A percentile compares a stretch with the other conserved stretches of the same genome.
phyloP scores from a whole-genome alignment of 2,888 invertebrate species.

The Ochropacha duplaris region DNA sequence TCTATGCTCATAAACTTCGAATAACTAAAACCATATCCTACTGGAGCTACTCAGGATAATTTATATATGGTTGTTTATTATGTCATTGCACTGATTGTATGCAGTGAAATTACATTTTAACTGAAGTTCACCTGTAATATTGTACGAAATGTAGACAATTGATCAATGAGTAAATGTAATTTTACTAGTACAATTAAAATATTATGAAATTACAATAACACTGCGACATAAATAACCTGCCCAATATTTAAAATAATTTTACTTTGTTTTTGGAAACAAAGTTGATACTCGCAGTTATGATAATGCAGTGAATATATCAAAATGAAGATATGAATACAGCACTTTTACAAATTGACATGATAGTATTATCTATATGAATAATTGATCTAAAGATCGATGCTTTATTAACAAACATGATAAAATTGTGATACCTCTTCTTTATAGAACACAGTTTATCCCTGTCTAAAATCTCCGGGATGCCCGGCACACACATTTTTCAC shows the following conservation, averaged over 20 bases:
- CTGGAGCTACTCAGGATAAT: too few relatives aligned
- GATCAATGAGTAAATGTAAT: too few relatives aligned
- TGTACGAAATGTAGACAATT: too few relatives aligned
- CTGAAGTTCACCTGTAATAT: too few relatives aligned
- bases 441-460: constrained; percentile 47
- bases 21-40: too few relatives aligned
- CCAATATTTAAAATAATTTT: background rate
- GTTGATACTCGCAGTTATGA: background rate
- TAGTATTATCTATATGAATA: background rate
- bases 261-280: background rate
- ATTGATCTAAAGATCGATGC: background rate
- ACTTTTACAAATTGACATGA: background rate
- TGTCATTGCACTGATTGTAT: too few relatives aligned
- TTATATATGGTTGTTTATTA: too few relatives aligned
- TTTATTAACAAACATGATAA: background rate
- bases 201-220: too few relatives aligned
- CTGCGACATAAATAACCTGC: background rate
- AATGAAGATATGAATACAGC: background rate
- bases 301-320: background rate
- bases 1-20: too few relatives aligned
- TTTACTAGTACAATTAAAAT: too few relatives aligned
- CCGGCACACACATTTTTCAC: constrained; percentile 60
- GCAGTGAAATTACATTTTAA: too few relatives aligned
- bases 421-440: constrained; percentile 49
- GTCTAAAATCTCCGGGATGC: constrained; percentile 25